These are phyloP conservation scores for Cercocebus atys DNA, from an alignment of 2,113 vertebrate species.

Conservation along the genomic window DNA sequence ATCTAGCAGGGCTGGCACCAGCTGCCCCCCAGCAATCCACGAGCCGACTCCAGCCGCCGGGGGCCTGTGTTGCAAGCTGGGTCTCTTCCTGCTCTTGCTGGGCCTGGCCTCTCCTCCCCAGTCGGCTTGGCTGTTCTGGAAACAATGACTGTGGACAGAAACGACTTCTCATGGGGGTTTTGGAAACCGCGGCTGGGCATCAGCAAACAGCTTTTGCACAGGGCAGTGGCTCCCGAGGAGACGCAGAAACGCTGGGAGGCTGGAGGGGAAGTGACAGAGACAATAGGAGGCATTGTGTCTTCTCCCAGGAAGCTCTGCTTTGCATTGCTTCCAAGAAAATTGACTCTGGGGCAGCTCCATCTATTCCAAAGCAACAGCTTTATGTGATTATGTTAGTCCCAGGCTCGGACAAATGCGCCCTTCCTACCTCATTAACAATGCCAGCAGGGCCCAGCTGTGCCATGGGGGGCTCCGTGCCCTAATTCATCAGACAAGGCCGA, in stretches of 20 bases:
- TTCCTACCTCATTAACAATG: conserved; percentile 78
- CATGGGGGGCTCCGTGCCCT: conserved; percentile 49
- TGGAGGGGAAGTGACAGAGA: conserved; percentile 46
- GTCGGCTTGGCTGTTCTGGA: conserved; percentile 3
- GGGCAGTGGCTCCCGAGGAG: neutral
- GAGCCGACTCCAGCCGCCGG: accelerated
- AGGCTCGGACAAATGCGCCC: conserved; percentile 45
- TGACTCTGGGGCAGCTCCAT: conserved; percentile 23
- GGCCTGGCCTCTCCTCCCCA: neutral
- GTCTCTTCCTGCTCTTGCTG: neutral
- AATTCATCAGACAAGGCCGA: neutral
- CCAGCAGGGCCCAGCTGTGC: neutral
- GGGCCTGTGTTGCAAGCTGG: neutral
- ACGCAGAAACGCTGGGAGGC: neutral
- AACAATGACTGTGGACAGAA: neutral
- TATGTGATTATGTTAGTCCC: neutral
- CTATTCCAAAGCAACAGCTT: conserved; percentile 50
- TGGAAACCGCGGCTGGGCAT: neutral
- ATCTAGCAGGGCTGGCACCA: neutral
- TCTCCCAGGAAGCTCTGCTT: conserved; percentile 55
- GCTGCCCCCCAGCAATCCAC: neutral
- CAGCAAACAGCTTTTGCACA: neutral
- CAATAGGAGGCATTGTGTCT: conserved; percentile 80
- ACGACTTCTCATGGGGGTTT: conserved; percentile 30
- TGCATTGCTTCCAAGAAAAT: conserved; percentile 51